phyloP scores from a whole-genome alignment of 2,888 invertebrate genomes.

The Schrankia costaestrigalis region DNA sequence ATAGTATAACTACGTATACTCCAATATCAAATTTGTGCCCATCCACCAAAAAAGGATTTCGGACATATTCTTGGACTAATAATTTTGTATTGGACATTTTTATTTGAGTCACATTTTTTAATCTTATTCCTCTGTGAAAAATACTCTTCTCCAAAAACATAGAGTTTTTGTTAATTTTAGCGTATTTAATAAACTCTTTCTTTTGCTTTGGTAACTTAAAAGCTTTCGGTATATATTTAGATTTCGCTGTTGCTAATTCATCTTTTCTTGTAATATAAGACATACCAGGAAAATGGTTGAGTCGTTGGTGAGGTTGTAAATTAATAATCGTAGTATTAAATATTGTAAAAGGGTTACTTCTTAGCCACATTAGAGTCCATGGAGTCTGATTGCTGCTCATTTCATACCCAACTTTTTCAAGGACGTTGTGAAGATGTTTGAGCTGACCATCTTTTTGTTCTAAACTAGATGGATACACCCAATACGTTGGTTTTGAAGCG shows the following conservation, averaged over 20 bases:
- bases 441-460: constrained; percentile 83
- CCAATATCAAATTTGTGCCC: constrained; percentile 98
- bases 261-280: constrained; percentile 96
- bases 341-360: constrained; percentile 92
- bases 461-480: constrained; percentile 79
- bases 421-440: constrained; percentile 89
- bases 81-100: constrained; percentile 85
- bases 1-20: constrained; percentile 94
- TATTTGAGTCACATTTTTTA: constrained; percentile 85
- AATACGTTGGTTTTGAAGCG: constrained; percentile 59
- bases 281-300: constrained; percentile 97
- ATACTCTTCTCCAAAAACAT: constrained; percentile 96
- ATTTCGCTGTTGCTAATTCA: constrained; percentile 89
- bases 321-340: constrained; percentile 76
- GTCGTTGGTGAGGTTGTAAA: constrained; percentile 86
- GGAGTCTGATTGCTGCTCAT: constrained; percentile 76
- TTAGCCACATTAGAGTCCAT: constrained; percentile 96
- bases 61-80: constrained; percentile 95
- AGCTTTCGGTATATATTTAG: constrained; percentile 91
- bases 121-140: constrained; percentile 92
- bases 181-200: constrained; percentile 85
- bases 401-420: constrained; percentile 87
- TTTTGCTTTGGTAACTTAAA: constrained; percentile 92
- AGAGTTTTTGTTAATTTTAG: constrained; percentile 82
- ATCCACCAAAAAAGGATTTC: constrained; percentile 93